Conservation (phyloP, 1,140 invertebrate genomes). For the Drosophila leontia region DNA sequence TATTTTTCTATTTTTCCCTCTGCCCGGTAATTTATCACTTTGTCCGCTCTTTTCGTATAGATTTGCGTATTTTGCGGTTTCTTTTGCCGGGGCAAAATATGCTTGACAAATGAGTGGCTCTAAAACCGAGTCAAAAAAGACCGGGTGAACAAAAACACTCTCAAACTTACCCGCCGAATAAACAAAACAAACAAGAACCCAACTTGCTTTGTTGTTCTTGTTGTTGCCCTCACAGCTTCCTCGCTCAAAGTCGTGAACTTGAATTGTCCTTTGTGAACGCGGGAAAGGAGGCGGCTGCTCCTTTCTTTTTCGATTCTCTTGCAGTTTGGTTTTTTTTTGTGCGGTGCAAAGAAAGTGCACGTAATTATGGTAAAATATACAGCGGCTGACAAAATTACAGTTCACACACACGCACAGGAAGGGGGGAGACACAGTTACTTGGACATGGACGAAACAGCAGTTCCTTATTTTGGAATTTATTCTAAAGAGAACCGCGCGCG, state of each 20-base stretch:
- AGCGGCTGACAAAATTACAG: slow-evolving; percentile 69
- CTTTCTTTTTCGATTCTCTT: slow-evolving; percentile 18
- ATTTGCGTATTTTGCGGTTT: slow-evolving; percentile 4
- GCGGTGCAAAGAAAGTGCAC: slow-evolving; percentile 53
- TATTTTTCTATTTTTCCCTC: slow-evolving; percentile 15
- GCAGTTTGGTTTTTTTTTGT: slow-evolving; percentile 17
- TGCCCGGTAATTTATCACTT: slow-evolving; percentile 34
- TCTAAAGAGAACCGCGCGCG: slow-evolving; percentile 59
- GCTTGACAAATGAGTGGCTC: slow-evolving; percentile 23
- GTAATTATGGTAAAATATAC: slow-evolving; percentile 75
- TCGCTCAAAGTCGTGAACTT: slow-evolving; percentile 65
- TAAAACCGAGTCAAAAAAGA: slow-evolving; percentile 43
- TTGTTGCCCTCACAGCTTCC: slow-evolving; percentile 51
- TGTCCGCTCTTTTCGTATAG: slow-evolving; percentile 7
- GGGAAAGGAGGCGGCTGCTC: slow-evolving; percentile 14
- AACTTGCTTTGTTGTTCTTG: slow-evolving; percentile 21
- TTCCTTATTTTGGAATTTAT: slow-evolving; percentile 37
- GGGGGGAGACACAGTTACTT: slow-evolving; percentile 32
- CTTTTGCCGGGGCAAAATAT: slow-evolving; percentile 4
- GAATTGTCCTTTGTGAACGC: slow-evolving; percentile 62
- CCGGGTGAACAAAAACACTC: slow-evolving; percentile 36
- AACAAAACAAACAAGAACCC: slow-evolving; percentile 25
- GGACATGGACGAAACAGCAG: slow-evolving; percentile 55
- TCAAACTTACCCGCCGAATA: slow-evolving; percentile 61
- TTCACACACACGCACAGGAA: slow-evolving; percentile 27